These are phyloP conservation scores for Wiebesia pumilae DNA, from an alignment of 1,140 invertebrate species.

Conservation along the genomic window DNA sequence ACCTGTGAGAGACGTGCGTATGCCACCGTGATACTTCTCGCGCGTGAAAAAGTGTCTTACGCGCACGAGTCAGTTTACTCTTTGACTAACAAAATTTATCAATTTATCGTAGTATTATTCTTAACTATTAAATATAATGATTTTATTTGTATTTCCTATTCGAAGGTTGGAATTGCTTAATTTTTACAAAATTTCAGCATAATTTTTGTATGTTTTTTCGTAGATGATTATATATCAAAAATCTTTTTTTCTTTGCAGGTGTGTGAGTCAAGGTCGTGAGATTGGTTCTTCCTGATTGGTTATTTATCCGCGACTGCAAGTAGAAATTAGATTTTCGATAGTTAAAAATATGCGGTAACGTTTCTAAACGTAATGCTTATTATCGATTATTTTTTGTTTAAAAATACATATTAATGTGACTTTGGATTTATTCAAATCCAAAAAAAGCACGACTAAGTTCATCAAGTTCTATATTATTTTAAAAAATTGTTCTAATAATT, in stretches of 20 bases:
- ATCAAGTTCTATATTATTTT: too few species aligned
- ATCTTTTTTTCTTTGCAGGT: slow-evolving; percentile 11
- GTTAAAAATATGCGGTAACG: neutral
- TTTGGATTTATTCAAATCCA: neutral
- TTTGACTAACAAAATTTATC: neutral
- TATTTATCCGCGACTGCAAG: neutral
- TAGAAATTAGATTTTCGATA: neutral
- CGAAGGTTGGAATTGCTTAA: neutral
- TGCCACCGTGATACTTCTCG: neutral
- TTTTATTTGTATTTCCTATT: neutral
- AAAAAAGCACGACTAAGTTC: neutral
- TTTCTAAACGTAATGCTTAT: slow-evolving; percentile 3
- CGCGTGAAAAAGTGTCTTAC: neutral
- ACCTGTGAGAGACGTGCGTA: neutral
- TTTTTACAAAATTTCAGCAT: neutral
- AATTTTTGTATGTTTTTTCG: neutral
- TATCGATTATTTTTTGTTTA: neutral
- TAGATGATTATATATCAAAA: neutral
- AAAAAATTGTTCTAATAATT: too few species aligned
- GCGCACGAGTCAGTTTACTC: neutral
- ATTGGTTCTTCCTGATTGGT: slow-evolving; percentile 17
- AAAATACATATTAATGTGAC: neutral
- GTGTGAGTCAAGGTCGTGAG: neutral
- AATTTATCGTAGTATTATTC: neutral
- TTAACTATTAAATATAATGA: neutral